These are phyloP conservation scores for Eucriotettix oculatus DNA, from an alignment of 2,888 invertebrate genomes.

Conservation along the genomic window DNA sequence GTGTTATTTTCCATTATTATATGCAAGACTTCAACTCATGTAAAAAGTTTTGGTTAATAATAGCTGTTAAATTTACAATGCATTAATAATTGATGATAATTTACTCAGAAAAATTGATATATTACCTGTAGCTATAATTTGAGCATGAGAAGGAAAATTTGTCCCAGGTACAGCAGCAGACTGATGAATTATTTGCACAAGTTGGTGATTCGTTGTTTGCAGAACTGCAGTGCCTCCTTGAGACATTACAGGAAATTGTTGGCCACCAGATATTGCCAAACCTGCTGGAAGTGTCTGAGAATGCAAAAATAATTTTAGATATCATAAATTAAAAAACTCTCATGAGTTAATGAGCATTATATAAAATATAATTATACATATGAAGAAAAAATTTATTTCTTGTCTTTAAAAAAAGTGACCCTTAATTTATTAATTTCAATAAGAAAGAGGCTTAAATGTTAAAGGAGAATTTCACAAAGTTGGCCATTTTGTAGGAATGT, in stretches of 20 bases:
- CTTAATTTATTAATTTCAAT: too few species aligned
- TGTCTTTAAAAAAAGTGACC: too few species aligned
- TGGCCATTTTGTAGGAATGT: too few species aligned
- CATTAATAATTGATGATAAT: neutral
- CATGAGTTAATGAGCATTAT: too few species aligned
- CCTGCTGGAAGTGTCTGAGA: neutral
- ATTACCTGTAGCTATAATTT: slow-evolving; percentile 11
- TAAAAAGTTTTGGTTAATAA: neutral
- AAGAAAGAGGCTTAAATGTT: too few species aligned
- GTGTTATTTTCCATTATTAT: neutral
- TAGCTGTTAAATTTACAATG: neutral
- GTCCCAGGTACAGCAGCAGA: slow-evolving; percentile 2
- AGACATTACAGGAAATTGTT: slow-evolving; percentile 8
- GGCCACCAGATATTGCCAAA: neutral
- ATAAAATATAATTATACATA: too few species aligned
- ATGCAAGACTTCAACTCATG: neutral
- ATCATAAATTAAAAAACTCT: neutral
- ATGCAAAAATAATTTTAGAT: neutral
- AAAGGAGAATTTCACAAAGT: too few species aligned
- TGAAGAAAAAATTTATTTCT: too few species aligned
- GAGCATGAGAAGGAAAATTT: slow-evolving; percentile 7
- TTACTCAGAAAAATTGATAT: neutral
- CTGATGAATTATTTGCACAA: slow-evolving; percentile 10
- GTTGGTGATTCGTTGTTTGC: slow-evolving; percentile 10
- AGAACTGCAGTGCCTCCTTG: slow-evolving; percentile 13